A percentile compares a stretch with the other conserved stretches of the same genome.
These are phyloP conservation scores for Catharus fuscescens DNA, from an alignment of 2,113 vertebrate species.

Conservation along the genomic window DNA sequence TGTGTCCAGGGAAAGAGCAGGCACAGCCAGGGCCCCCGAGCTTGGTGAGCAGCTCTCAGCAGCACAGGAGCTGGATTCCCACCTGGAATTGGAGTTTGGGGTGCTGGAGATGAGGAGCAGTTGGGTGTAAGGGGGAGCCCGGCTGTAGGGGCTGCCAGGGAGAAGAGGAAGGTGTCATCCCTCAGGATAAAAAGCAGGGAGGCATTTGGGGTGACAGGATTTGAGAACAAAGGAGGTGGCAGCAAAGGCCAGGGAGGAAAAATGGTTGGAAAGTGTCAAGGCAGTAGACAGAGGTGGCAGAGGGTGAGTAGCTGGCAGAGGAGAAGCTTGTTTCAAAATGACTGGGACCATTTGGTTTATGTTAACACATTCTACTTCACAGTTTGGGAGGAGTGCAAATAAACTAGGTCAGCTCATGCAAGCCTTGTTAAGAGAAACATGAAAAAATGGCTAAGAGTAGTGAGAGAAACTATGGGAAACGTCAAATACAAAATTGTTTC, in stretches of 20 bases:
- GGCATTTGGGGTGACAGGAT: background rate
- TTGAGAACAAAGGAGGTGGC: background rate
- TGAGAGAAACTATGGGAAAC: constrained; percentile 9
- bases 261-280: constrained; percentile 35
- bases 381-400: constrained; percentile 59
- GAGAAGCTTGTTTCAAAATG: constrained; percentile 50
- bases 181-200: background rate
- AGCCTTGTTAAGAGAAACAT: constrained; percentile 56
- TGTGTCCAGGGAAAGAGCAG: background rate
- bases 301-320: constrained; percentile 45
- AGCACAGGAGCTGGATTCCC: background rate
- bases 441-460: constrained; percentile 33
- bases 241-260: background rate
- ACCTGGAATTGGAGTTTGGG: fast-evolving
- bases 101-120: background rate
- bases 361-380: constrained; percentile 65
- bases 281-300: constrained; percentile 42
- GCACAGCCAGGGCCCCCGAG: background rate
- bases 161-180: background rate
- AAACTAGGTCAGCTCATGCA: constrained; percentile 60
- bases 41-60: background rate
- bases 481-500: constrained; percentile 10
- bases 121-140: fast-evolving
- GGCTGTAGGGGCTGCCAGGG: background rate
- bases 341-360: constrained; percentile 59